Conservation (phyloP, 2,888 invertebrate species). For the Teinopalpus imperialis region DNA sequence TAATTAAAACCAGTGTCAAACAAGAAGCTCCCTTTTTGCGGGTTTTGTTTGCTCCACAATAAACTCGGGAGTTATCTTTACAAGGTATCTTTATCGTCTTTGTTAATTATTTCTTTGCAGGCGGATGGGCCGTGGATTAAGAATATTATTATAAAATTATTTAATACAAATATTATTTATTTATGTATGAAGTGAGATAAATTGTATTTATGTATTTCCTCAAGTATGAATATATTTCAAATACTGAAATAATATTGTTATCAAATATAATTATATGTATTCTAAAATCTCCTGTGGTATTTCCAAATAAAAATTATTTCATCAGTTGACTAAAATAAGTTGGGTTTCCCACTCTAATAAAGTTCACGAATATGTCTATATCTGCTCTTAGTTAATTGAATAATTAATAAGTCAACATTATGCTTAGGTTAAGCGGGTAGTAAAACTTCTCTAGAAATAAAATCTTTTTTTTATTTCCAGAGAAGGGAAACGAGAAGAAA, state of each 20-base stretch:
- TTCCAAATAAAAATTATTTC: too few species aligned
- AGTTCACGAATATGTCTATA: slow-evolving; percentile 3
- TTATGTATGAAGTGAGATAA: too few species aligned
- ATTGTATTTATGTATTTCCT: too few species aligned
- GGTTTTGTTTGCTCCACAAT: slow-evolving; percentile 32
- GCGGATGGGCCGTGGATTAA: background rate
- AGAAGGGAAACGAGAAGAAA: background rate
- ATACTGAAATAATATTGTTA: too few species aligned
- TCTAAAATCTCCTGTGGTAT: too few species aligned
- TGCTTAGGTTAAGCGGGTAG: slow-evolving; percentile 23
- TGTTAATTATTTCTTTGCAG: slow-evolving; percentile 4
- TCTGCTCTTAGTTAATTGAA: slow-evolving; percentile 28
- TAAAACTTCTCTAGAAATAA: too few species aligned
- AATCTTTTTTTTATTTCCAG: too few species aligned
- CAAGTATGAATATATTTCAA: too few species aligned
- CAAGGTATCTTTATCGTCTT: slow-evolving; percentile 4
- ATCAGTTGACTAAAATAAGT: too few species aligned
- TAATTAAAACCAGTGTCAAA: slow-evolving; percentile 43
- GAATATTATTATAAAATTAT: background rate
- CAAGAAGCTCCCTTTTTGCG: slow-evolving; percentile 36
- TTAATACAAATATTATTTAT: background rate
- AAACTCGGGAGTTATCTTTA: slow-evolving; percentile 32
- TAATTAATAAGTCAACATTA: slow-evolving; percentile 31
- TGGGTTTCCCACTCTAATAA: background rate
- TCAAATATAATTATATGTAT: too few species aligned